A percentile compares a stretch with the other conserved stretches of the same genome.
Evolutionary conservation across 92 coral and sea anemone genomes (phyloP).

Genomic region (Parazoanthus atlanticus): DNA sequence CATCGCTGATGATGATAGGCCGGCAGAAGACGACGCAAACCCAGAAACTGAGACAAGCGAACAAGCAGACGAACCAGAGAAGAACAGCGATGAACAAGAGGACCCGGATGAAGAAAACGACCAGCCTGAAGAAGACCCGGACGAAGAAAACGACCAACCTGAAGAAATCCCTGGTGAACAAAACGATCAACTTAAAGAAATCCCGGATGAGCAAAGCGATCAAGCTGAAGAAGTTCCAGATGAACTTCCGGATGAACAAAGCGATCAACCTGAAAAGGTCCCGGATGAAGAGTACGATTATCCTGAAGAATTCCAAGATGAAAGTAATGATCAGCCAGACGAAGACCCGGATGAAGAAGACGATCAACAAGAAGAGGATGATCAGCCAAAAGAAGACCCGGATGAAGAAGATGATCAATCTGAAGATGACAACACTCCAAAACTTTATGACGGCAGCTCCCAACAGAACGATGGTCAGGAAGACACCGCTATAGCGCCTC

Average conservation of each 20-base stretch:
- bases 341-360: background rate
- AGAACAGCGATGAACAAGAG: background rate
- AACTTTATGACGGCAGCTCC: background rate
- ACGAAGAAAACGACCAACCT: conserved; percentile 4
- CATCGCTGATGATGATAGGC: no score
- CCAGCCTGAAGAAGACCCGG: background rate
- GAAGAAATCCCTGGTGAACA: background rate
- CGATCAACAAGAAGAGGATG: background rate
- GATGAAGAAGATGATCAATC: background rate
- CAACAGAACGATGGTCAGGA: background rate
- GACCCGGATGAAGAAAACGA: background rate
- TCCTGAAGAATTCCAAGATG: background rate
- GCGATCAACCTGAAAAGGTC: background rate
- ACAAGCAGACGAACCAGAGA: conserved; percentile 10
- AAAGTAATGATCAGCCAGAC: background rate
- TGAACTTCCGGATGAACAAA: background rate
- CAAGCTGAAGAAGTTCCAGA: background rate
- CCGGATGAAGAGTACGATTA: background rate
- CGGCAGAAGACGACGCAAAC: background rate
- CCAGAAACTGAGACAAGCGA: background rate
- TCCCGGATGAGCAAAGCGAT: background rate
- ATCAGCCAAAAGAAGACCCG: background rate
- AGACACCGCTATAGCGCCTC: conserved; percentile 5
- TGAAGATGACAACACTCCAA: background rate
- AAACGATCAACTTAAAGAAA: background rate